phyloP scores from a whole-genome alignment of 1,140 invertebrate species.

The Heterodera carotae region DNA sequence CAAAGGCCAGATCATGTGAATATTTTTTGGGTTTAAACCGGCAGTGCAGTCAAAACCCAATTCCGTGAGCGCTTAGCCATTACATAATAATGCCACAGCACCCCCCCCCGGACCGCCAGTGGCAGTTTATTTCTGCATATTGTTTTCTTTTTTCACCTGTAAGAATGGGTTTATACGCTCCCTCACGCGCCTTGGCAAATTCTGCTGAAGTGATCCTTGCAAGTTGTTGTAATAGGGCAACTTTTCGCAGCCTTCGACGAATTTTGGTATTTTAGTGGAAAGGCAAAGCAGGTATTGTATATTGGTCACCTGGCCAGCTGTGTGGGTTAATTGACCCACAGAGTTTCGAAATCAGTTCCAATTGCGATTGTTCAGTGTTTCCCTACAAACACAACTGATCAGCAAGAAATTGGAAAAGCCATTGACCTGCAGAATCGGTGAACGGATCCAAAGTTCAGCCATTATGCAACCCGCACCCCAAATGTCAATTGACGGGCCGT shows the following conservation, averaged over 20 bases:
- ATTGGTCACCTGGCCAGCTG: constrained; percentile 75
- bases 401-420: not conserved
- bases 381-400: constrained; percentile 71
- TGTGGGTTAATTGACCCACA: constrained; percentile 93
- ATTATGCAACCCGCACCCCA: constrained; percentile 99
- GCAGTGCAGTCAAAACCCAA: too few relatives aligned
- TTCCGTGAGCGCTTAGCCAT: too few relatives aligned
- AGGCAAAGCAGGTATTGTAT: not conserved
- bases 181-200: constrained; percentile 82
- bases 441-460: constrained; percentile 98
- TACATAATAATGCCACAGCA: too few relatives aligned
- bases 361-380: constrained; percentile 90
- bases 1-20: too few relatives aligned
- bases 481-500: constrained; percentile 92
- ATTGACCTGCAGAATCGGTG: constrained; percentile 73
- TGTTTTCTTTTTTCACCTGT: not conserved
- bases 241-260: constrained; percentile 75
- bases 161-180: constrained; percentile 26
- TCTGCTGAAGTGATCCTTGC: constrained; percentile 78
- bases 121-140: too few relatives aligned
- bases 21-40: too few relatives aligned
- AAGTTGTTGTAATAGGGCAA: constrained; percentile 88
- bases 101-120: too few relatives aligned
- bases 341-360: constrained; percentile 89
- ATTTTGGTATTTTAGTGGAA: not conserved